Evolutionary conservation across 2,888 invertebrate species (phyloP), one percentile per base, ranked within the genome.

Genomic region (Lottia gigantea): DNA sequence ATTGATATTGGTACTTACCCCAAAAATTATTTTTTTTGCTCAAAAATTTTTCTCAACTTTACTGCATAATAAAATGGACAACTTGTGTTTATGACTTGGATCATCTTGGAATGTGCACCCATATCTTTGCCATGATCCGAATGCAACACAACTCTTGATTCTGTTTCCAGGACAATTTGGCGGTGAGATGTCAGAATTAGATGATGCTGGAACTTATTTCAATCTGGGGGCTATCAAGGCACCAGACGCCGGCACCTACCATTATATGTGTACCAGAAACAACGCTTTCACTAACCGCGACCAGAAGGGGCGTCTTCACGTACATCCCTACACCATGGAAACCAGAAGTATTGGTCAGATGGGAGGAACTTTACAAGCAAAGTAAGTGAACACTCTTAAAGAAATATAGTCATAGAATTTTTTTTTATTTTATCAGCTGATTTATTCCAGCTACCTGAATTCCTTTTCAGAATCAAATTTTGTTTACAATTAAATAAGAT

Each of bases 181-280:
- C 25, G 83, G 82, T 14, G 82, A 86, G 67, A 79, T 85, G 74
- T 83, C 84, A 1, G 81, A 84, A 67, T 73, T 88, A 66, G 82
- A 88, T 74, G 86, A 88, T 73, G 87, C 87, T 14, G 85, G 86
- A 15, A 86, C 88, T 16, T 87, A 88, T 73, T 88, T 86, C 79
- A 86, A 88, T 76, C 83, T 88, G 40, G 86, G 83, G 2, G 83
- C 85, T 1, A 68, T 82, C 14, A 79, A 85, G 72, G 83, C 81
- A 0, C 71, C 75, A 47, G 68, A 62, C 11, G 67, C 71, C 14
- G 78, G 78, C 64, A 81, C 73, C 6, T 87, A 87, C 72, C 77
- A 86, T 75, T 87, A 83, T 74, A 86, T 85, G 81, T 86, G 86
- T 68, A 83, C 87, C 7, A 78, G 88, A 47, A 88, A 88, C 74